These are phyloP conservation scores for Plebejus melissa DNA, from an alignment of 2,888 invertebrate genomes.

Conservation along the genomic window DNA sequence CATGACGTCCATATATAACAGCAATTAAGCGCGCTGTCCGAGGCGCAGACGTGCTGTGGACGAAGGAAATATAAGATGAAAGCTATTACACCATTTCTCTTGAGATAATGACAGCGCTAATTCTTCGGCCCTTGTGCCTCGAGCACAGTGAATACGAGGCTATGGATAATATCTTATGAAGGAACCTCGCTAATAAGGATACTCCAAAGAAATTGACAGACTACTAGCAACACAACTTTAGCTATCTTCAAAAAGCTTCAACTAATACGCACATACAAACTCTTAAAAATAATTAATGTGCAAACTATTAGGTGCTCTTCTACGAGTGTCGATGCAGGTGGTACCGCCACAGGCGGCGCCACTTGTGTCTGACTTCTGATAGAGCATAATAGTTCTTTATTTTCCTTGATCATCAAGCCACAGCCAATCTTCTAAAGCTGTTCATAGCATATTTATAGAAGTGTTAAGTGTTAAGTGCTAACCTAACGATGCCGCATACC, in stretches of 20 bases:
- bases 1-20: neutral
- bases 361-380: neutral
- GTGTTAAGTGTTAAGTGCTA: too few relatives aligned
- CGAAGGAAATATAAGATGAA: constrained; percentile 21
- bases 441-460: neutral
- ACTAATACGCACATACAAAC: neutral
- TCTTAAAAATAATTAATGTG: neutral
- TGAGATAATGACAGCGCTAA: constrained; percentile 26
- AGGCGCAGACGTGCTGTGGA: neutral
- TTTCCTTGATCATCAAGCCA: neutral
- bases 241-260: neutral
- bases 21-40: constrained; percentile 10
- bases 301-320: neutral
- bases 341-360: too few relatives aligned
- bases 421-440: neutral
- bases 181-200: neutral
- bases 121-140: neutral
- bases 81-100: constrained; percentile 27
- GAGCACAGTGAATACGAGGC: neutral
- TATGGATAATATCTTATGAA: neutral
- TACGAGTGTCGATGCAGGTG: too few relatives aligned
- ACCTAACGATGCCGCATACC: constrained; percentile 22
- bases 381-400: neutral
- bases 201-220: neutral
- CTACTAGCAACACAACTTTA: neutral